Conservation (phyloP, 2,888 invertebrate genomes). For the Pollenia amentaria region DNA sequence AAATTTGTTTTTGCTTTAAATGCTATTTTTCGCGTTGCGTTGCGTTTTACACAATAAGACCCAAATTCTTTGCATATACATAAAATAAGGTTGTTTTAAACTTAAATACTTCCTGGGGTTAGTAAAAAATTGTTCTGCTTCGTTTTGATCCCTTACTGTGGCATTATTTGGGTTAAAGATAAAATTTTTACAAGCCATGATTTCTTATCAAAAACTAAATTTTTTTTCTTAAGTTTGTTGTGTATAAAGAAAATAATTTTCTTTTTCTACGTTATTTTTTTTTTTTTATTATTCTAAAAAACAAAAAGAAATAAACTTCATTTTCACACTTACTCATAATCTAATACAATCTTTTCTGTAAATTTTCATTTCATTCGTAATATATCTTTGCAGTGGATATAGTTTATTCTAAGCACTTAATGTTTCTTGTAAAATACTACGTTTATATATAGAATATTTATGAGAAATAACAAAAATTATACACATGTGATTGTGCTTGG, state of each 20-base stretch:
- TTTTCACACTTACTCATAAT: constrained; percentile 55
- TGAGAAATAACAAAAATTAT: constrained; percentile 23
- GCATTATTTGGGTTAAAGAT: constrained; percentile 26
- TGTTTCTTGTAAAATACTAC: constrained; percentile 45
- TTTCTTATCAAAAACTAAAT: constrained; percentile 8
- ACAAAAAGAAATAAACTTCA: constrained; percentile 29
- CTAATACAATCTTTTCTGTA: constrained; percentile 55
- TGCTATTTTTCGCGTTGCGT: no score
- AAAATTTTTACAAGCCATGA: not conserved
- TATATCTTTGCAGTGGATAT: constrained; percentile 35
- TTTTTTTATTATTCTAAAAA: not conserved
- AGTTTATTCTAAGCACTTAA: constrained; percentile 51
- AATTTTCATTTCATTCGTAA: constrained; percentile 39
- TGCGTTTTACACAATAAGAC: no score
- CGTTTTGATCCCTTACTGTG: not conserved
- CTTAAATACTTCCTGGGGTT: no score
- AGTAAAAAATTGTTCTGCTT: no score
- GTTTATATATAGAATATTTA: constrained; percentile 49
- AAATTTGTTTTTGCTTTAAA: no score
- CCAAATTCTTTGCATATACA: no score
- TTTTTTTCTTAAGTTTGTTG: constrained; percentile 3
- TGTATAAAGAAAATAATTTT: constrained; percentile 4
- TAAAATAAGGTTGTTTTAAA: no score
- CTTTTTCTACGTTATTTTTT: not conserved
- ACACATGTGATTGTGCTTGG: constrained; percentile 21